These are phyloP conservation scores for Eupithecia exiguata DNA, from an alignment of 2,888 invertebrate genomes.

Conservation along the genomic window DNA sequence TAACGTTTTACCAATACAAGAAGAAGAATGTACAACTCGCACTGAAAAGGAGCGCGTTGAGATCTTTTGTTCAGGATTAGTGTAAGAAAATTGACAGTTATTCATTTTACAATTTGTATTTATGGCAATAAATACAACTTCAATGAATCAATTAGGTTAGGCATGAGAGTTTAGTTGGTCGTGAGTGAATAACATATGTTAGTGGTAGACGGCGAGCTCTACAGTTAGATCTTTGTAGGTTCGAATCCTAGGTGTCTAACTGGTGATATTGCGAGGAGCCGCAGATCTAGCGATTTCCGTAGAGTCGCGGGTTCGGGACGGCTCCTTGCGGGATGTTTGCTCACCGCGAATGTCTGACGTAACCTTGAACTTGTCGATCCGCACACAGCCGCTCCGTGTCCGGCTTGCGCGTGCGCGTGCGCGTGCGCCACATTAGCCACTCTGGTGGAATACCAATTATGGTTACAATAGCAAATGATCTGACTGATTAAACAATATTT, in stretches of 20 bases:
- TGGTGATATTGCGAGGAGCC: background rate
- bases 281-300: background rate
- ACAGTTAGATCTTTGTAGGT: background rate
- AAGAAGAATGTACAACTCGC: background rate
- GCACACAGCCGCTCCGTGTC: background rate
- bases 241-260: background rate
- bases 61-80: conserved; percentile 1
- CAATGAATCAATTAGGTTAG: background rate
- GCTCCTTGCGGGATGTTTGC: background rate
- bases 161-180: background rate
- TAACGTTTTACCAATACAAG: background rate
- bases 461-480: background rate
- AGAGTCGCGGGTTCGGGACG: background rate
- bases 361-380: background rate
- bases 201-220: too few species aligned
- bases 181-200: background rate
- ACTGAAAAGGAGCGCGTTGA: background rate
- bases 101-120: background rate
- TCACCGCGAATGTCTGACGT: background rate
- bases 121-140: background rate
- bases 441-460: background rate
- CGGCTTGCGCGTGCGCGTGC: background rate
- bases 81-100: background rate
- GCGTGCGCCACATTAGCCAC: background rate
- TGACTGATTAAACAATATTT: background rate